phyloP scores from a whole-genome alignment of 2,888 invertebrate genomes.

The Ichneumoninae sp. region DNA sequence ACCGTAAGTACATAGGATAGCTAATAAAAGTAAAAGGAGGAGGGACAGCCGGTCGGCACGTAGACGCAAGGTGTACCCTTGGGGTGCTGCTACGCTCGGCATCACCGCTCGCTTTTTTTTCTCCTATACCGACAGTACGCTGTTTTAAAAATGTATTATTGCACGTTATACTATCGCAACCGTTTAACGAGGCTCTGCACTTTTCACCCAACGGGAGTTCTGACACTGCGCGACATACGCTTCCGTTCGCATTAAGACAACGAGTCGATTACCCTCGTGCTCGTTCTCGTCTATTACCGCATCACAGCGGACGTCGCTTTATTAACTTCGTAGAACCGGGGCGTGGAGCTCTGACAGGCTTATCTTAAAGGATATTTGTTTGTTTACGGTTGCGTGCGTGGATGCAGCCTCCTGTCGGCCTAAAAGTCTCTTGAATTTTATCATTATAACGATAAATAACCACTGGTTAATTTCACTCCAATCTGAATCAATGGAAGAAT shows the following conservation, averaged over 20 bases:
- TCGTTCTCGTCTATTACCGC: constrained; percentile 28
- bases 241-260: constrained; percentile 30
- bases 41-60: constrained; percentile 20
- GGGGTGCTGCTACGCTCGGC: neutral
- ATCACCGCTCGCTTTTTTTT: constrained; percentile 12
- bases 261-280: constrained; percentile 22
- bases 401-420: neutral
- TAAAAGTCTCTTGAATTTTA: neutral
- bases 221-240: constrained; percentile 34
- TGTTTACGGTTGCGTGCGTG: neutral
- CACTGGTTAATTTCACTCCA: neutral
- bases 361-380: constrained; percentile 3
- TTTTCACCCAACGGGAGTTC: constrained; percentile 35
- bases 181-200: constrained; percentile 41
- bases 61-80: constrained; percentile 5
- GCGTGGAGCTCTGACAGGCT: neutral
- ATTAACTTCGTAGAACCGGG: constrained; percentile 14
- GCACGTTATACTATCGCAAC: constrained; percentile 20
- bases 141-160: neutral
- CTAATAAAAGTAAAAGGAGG: constrained; percentile 63
- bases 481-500: neutral
- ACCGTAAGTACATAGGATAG: constrained; percentile 51
- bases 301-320: constrained; percentile 31
- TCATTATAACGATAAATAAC: neutral
- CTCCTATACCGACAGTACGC: neutral